Evolutionary conservation across 2,888 invertebrate species (phyloP).

Genomic region (Athrips mouffetella): DNA sequence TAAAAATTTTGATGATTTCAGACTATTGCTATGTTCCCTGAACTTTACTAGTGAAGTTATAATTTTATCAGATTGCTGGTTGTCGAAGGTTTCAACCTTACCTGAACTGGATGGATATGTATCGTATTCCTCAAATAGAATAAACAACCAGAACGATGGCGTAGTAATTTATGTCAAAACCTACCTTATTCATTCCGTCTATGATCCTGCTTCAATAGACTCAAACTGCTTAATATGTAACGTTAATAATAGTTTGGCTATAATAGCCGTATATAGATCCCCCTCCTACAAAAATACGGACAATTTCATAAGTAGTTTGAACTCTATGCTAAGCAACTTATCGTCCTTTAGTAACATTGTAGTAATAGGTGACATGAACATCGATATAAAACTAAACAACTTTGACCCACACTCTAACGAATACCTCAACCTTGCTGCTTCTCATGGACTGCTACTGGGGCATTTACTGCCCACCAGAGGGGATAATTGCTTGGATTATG

Average conservation of each 20-base stretch:
- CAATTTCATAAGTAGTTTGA: slow-evolving; percentile 16
- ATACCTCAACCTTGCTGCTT: slow-evolving; percentile 19
- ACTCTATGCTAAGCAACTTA: slow-evolving; percentile 2
- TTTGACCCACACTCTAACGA: slow-evolving; percentile 14
- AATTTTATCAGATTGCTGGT: slow-evolving; percentile 15
- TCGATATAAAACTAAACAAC: slow-evolving; percentile 15
- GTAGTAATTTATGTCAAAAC: slow-evolving; percentile 7
- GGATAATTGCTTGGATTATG: slow-evolving; percentile 22
- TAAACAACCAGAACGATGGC: slow-evolving; percentile 11
- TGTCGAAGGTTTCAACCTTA: neutral
- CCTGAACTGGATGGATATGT: neutral
- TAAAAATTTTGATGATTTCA: slow-evolving; percentile 3
- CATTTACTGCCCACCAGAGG: slow-evolving; percentile 22
- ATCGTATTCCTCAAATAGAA: neutral
- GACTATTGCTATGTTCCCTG: neutral
- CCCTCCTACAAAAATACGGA: slow-evolving; percentile 12
- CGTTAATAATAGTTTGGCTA: neutral
- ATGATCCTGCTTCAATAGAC: slow-evolving; percentile 7
- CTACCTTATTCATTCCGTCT: neutral
- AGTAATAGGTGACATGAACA: slow-evolving; percentile 20
- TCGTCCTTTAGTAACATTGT: slow-evolving; percentile 13
- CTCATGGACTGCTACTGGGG: slow-evolving; percentile 20
- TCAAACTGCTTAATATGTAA: slow-evolving; percentile 13
- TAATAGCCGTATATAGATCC: slow-evolving; percentile 20
- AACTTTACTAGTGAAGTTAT: slow-evolving; percentile 3